Evolutionary conservation across 2,888 invertebrate species (phyloP).

Genomic region (Erebia epiphron): DNA sequence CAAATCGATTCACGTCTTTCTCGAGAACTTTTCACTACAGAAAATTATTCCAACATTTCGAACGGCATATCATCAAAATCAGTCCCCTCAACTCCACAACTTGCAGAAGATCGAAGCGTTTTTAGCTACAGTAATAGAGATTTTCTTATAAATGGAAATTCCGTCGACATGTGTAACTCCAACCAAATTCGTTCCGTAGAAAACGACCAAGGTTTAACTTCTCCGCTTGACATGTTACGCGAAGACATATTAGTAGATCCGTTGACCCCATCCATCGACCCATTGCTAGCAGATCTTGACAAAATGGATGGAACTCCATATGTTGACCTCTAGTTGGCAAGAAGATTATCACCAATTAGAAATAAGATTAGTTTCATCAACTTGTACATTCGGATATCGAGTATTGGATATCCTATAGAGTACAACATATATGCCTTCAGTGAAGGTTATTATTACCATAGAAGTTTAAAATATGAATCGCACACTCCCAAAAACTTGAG

Average conservation of each 20-base stretch:
- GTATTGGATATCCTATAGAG: slow-evolving; percentile 68
- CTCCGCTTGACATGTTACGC: slow-evolving; percentile 72
- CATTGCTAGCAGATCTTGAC: slow-evolving; percentile 71
- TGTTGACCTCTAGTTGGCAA: slow-evolving; percentile 75
- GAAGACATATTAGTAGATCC: slow-evolving; percentile 68
- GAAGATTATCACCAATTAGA: slow-evolving; percentile 42
- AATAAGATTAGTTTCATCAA: slow-evolving; percentile 52
- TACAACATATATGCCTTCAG: slow-evolving; percentile 79
- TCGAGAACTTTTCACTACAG: slow-evolving; percentile 63
- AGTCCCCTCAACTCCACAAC: slow-evolving; percentile 89
- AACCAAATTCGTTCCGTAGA: slow-evolving; percentile 60
- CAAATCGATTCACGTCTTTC: slow-evolving; percentile 70
- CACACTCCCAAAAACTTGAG: slow-evolving; percentile 72
- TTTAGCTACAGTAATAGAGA: slow-evolving; percentile 84
- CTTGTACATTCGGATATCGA: slow-evolving; percentile 65
- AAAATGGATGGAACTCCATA: slow-evolving; percentile 73
- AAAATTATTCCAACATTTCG: slow-evolving; percentile 57
- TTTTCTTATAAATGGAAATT: slow-evolving; percentile 85
- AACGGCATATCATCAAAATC: slow-evolving; percentile 86
- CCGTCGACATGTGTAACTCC: slow-evolving; percentile 70
- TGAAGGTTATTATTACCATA: slow-evolving; percentile 68
- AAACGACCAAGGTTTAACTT: slow-evolving; percentile 57
- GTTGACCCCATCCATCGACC: slow-evolving; percentile 64
- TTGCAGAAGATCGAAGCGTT: slow-evolving; percentile 76
- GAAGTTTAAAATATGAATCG: slow-evolving; percentile 56